Conservation (phyloP, 2,888 invertebrate species). For the Lasioglossum morio region DNA sequence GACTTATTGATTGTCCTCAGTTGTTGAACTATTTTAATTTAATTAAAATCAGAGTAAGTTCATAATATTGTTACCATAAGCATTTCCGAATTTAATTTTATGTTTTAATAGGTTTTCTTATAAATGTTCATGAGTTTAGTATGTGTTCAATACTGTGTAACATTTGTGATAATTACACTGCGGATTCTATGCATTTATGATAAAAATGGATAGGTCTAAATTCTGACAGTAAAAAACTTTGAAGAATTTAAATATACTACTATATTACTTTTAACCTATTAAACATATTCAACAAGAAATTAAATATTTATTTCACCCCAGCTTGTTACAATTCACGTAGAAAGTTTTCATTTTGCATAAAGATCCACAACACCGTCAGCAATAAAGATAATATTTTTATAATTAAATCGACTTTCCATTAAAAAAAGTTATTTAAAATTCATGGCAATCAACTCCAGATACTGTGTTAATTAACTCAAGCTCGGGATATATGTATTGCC, state of each 20-base stretch:
- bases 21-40: not conserved
- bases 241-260: too few relatives aligned
- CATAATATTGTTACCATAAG: not conserved
- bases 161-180: not conserved
- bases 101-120: not conserved
- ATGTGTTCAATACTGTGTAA: not conserved
- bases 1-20: not conserved
- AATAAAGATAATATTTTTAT: not conserved
- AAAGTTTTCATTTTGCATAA: too few relatives aligned
- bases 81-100: not conserved
- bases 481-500: not conserved
- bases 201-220: too few relatives aligned
- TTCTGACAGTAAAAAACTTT: too few relatives aligned
- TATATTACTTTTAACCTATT: too few relatives aligned
- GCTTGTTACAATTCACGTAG: too few relatives aligned
- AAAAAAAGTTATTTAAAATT: not conserved
- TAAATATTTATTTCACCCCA: too few relatives aligned
- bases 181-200: too few relatives aligned
- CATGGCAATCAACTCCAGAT: not conserved
- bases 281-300: too few relatives aligned
- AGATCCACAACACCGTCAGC: not conserved
- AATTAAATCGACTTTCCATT: not conserved
- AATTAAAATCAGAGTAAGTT: not conserved
- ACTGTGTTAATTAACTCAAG: not conserved
- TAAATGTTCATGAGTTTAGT: not conserved